phyloP scores from a whole-genome alignment of 2,888 invertebrate species.

The Stramonita haemastoma region DNA sequence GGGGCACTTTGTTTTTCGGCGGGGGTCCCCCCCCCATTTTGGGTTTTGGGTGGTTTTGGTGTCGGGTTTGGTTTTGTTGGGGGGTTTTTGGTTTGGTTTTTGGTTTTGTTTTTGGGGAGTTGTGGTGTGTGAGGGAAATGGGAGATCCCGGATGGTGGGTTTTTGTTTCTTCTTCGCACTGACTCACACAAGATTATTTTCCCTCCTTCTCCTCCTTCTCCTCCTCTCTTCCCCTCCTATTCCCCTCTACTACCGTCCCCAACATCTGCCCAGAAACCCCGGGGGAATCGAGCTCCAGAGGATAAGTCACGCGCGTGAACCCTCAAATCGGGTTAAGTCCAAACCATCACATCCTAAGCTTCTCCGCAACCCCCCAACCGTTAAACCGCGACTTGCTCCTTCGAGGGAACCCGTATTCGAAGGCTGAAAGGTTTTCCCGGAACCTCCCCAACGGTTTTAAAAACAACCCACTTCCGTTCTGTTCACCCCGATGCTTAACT shows the following conservation, averaged over 20 bases:
- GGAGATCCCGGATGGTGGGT: no score
- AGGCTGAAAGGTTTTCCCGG: neutral
- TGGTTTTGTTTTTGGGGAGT: neutral
- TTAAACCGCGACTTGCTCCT: slow-evolving; percentile 66
- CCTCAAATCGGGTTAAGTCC: neutral
- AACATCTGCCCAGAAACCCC: neutral
- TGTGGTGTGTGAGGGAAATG: neutral
- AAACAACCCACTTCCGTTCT: neutral
- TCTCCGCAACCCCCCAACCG: slow-evolving; percentile 61
- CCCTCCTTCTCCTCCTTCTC: neutral
- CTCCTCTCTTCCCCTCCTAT: neutral
- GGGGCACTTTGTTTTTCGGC: neutral
- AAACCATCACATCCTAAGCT: slow-evolving; percentile 49
- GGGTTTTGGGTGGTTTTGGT: neutral
- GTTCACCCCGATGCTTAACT: slow-evolving; percentile 18
- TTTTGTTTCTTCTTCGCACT: neutral
- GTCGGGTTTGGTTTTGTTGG: neutral
- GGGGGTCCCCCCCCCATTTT: neutral
- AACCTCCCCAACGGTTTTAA: neutral
- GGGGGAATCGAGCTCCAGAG: neutral
- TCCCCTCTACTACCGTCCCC: neutral
- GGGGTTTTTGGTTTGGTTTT: neutral
- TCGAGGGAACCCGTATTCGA: slow-evolving; percentile 60
- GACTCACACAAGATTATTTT: neutral
- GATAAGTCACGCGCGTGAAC: neutral